Evolutionary conservation across 2,888 invertebrate species (phyloP).

Genomic region (Epistrophe eligans): DNA sequence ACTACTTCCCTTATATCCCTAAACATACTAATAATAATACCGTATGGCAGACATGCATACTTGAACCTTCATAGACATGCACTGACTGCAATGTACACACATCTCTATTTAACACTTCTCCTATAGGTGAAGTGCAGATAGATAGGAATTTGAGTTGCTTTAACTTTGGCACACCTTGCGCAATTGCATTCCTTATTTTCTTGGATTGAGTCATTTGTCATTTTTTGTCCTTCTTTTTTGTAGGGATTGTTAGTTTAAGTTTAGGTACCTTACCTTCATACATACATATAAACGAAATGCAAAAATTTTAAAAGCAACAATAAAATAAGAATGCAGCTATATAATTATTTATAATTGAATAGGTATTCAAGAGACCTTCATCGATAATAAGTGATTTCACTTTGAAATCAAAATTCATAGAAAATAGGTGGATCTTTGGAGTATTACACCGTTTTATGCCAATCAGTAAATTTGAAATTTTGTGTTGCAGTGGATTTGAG

Average conservation of each 20-base stretch:
- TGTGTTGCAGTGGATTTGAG: too few relatives aligned
- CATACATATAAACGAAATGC: neutral
- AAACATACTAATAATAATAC: constrained; percentile 29
- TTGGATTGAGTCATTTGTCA: constrained; percentile 66
- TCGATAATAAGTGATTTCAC: too few relatives aligned
- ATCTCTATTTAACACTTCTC: neutral
- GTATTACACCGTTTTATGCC: too few relatives aligned
- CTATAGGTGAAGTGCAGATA: constrained; percentile 52
- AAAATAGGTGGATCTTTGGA: too few relatives aligned
- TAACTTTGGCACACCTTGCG: constrained; percentile 71
- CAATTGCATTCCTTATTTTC: constrained; percentile 54
- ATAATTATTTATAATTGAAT: too few relatives aligned
- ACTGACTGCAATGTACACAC: constrained; percentile 18
- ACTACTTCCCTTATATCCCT: constrained; percentile 35
- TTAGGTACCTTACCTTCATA: neutral
- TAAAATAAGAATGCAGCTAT: neutral
- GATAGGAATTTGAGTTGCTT: constrained; percentile 57
- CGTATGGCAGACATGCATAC: constrained; percentile 43
- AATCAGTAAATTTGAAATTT: too few relatives aligned
- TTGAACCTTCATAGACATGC: constrained; percentile 38
- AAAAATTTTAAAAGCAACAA: neutral
- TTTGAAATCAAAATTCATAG: too few relatives aligned
- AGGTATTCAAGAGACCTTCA: too few relatives aligned
- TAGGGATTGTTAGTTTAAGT: constrained; percentile 6
- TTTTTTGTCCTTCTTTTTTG: constrained; percentile 27